A percentile compares a stretch with the other conserved stretches of the same genome.
Conservation (phyloP, 2,888 invertebrate genomes). For the Nephrotoma flavescens region DNA sequence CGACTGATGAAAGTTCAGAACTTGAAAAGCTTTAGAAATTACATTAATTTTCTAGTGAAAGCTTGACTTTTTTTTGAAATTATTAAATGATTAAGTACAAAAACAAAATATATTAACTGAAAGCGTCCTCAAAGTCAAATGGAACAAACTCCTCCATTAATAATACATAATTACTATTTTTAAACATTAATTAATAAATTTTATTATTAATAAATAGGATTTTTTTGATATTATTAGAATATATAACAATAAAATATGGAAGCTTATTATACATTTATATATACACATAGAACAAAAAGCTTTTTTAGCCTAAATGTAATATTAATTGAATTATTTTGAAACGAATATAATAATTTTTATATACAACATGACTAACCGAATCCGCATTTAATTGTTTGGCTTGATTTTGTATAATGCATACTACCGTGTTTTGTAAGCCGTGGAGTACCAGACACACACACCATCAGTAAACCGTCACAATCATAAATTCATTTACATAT, state of each 20-base stretch:
- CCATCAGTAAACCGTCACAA: not conserved
- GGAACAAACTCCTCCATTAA: not conserved
- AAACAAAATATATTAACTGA: not conserved
- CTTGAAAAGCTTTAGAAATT: not conserved
- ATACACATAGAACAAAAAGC: not conserved
- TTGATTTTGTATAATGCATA: not conserved
- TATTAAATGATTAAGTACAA: not conserved
- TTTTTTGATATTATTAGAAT: not conserved
- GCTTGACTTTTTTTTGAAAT: too few relatives aligned
- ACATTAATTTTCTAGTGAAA: not conserved
- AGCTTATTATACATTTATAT: not conserved
- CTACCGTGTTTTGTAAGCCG: too few relatives aligned
- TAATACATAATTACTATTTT: too few relatives aligned
- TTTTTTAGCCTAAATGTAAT: not conserved
- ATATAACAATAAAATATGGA: not conserved
- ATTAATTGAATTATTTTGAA: not conserved
- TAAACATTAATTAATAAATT: too few relatives aligned
- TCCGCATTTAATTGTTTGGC: not conserved
- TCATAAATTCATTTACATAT: not conserved
- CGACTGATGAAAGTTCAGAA: not conserved
- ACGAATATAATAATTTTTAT: not conserved
- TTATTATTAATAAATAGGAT: not conserved
- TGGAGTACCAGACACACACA: not conserved
- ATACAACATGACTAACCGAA: not conserved
- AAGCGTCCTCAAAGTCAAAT: too few relatives aligned